Conservation (phyloP, 2,797 vertebrate species). For the Clarias laeviceps region DNA sequence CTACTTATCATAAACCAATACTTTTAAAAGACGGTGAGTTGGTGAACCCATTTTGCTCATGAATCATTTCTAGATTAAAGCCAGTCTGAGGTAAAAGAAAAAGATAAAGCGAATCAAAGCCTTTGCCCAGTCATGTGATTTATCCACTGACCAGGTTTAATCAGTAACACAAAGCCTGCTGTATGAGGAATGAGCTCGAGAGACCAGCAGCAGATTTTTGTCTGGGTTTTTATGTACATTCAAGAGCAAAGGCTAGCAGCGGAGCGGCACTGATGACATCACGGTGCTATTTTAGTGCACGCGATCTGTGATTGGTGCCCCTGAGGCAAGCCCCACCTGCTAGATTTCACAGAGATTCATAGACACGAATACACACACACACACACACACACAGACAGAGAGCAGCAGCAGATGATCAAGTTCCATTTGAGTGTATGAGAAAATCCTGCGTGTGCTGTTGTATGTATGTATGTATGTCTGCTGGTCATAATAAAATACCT, state of each 20-base stretch:
- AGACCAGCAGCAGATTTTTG: background rate
- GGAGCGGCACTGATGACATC: conserved; percentile 31
- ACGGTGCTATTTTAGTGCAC: conserved; percentile 45
- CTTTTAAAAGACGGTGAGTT: background rate
- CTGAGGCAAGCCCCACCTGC: conserved; percentile 17
- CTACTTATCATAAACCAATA: background rate
- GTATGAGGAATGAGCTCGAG: background rate
- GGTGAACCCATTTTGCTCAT: background rate
- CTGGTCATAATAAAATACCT: background rate
- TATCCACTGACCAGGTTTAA: conserved; percentile 6
- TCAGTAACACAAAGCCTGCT: conserved; percentile 16
- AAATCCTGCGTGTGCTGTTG: conserved; percentile 17
- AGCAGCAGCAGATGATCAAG: conserved; percentile 21
- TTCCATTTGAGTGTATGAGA: conserved; percentile 26
- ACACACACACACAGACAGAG: background rate
- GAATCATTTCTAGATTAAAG: background rate
- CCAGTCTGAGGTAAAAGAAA: background rate
- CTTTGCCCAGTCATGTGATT: conserved; percentile 4
- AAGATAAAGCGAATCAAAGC: background rate
- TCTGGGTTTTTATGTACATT: conserved; percentile 20
- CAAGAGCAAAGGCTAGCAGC: conserved; percentile 17
- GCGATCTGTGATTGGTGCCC: conserved; percentile 27
- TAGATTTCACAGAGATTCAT: conserved; percentile 9
- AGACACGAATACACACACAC: background rate
- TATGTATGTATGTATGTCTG: background rate